Evolutionary conservation across 2,888 invertebrate species (phyloP), one percentile per base, ranked within the genome.

Genomic region (Itoplectis maculator): DNA sequence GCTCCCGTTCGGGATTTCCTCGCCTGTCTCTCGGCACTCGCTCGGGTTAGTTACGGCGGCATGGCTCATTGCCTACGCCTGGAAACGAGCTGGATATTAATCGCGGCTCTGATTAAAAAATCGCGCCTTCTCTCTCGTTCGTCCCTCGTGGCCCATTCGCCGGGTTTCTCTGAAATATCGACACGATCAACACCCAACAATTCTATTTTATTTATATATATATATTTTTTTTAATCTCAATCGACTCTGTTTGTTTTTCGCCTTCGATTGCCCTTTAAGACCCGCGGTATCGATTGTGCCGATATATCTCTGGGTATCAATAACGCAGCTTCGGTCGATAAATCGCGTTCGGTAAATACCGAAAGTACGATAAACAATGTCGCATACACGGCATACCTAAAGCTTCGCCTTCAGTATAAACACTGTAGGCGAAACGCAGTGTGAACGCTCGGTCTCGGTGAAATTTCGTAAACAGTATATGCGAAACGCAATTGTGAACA

Each of bases 61-160:
- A 78, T 65, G 82, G 65, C 74, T 74, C 69, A 82, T 82, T 82
- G 73, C 78, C 40, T 59, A 20, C 69, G 56, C 61, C 66, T 42
- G 23, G 15, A 69, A 72, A 15, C 45, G 35, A 61, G 56, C 59
- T 20, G 69, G 65, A 82, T 78, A 69, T 79, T 75, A 78, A 78
- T 74, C 78, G 73, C 45, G 35, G 35, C 40, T 78, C 42, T 54
- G 70, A 51, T 69, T 40, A 70, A 63, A 78, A 59, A 63, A 61
- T 20, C 61, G 23, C 68, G 9, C 51, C 18, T 40, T 75, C 65
- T 40, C 18, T 75, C 65, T 40, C 18, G 11, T 56, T 49, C 18
- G 23, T 8, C 49, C 37, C n/a, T 15, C 8, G 23, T 11, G 29
- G n/a, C 9, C 37, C n/a, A 42, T 77, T 61, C 35, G 56, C 9